Evolutionary conservation across 2,888 invertebrate species (phyloP).

Genomic region (Alentia gelatinosa): DNA sequence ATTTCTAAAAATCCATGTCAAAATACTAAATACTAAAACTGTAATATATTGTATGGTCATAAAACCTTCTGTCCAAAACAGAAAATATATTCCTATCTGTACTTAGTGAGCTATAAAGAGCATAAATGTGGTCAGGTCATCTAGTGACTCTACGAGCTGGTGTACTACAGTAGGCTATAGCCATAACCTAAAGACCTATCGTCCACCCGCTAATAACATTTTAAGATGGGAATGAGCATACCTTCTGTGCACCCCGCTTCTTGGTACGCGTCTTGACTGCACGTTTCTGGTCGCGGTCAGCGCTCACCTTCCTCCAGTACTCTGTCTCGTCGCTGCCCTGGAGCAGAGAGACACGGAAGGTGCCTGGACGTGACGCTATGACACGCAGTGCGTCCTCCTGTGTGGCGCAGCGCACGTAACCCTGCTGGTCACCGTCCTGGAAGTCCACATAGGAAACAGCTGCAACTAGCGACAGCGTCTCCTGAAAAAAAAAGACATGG

Average conservation of each 20-base stretch:
- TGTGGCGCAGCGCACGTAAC: conserved; percentile 84
- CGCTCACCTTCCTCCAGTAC: conserved; percentile 90
- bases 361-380: conserved; percentile 54
- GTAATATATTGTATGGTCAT: too few species aligned
- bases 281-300: conserved; percentile 84
- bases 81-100: too few species aligned
- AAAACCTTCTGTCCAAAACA: too few species aligned
- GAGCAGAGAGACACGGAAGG: conserved; percentile 37
- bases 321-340: conserved; percentile 85
- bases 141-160: too few species aligned
- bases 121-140: too few species aligned
- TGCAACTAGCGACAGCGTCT: conserved; percentile 57
- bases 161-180: too few species aligned
- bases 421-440: conserved; percentile 86
- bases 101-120: too few species aligned
- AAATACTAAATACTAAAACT: too few species aligned
- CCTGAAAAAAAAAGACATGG: too few species aligned
- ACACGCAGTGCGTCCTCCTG: conserved; percentile 82
- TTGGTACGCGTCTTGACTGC: conserved; percentile 67
- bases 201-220: too few species aligned
- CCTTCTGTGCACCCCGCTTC: conserved; percentile 70
- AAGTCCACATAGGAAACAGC: conserved; percentile 91
- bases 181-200: too few species aligned
- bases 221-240: conserved; percentile 26
- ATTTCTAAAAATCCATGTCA: too few species aligned